Evolutionary conservation across 2,797 vertebrate genomes (phyloP).

Genomic region (Sebastes umbrosus): DNA sequence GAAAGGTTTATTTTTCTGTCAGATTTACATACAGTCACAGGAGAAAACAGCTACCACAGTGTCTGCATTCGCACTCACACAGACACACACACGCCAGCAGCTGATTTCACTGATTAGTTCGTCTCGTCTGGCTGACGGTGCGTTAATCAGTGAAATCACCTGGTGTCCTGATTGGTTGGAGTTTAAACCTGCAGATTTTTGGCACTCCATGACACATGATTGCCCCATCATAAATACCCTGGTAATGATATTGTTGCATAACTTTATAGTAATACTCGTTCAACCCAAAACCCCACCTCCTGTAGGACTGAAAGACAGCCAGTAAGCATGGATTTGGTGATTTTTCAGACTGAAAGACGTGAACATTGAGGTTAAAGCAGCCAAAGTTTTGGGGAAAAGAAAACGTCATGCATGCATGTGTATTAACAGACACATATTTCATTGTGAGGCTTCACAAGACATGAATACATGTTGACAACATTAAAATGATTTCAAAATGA

Average conservation of each 20-base stretch:
- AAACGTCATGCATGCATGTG: too few relatives aligned
- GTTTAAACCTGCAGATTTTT: neutral
- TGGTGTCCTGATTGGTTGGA: slow-evolving; percentile 27
- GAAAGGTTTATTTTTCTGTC: slow-evolving; percentile 22
- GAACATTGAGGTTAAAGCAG: neutral
- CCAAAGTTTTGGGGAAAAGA: too few relatives aligned
- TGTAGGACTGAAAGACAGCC: neutral
- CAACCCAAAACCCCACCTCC: neutral
- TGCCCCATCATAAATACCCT: neutral
- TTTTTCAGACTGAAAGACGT: too few relatives aligned
- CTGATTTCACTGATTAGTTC: slow-evolving; percentile 51
- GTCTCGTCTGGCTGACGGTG: slow-evolving; percentile 20
- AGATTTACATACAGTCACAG: slow-evolving; percentile 4
- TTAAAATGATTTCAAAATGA: neutral
- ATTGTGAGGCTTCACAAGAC: too few relatives aligned
- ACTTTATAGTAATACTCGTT: neutral
- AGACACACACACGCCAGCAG: neutral
- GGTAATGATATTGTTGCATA: neutral
- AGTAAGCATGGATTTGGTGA: neutral
- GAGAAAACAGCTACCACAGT: neutral
- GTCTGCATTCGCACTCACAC: neutral
- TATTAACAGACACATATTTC: too few relatives aligned
- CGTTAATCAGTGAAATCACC: slow-evolving; percentile 57
- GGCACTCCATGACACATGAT: neutral
- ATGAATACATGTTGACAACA: neutral